phyloP scores from a whole-genome alignment of 2,888 invertebrate species.

The Charanyca ferruginea region DNA sequence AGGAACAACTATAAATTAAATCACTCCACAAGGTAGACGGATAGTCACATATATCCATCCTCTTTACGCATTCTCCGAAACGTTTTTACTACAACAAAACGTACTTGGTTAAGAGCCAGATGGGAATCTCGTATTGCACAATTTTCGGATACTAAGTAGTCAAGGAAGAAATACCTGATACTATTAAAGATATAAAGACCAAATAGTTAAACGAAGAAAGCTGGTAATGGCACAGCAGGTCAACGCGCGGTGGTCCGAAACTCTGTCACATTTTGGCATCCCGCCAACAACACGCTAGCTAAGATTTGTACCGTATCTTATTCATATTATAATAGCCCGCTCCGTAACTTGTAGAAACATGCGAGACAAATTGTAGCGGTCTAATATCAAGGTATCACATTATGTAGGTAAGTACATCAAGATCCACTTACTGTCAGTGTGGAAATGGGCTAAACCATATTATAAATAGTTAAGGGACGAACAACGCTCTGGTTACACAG shows the following conservation, averaged over 20 bases:
- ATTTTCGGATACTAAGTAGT: slow-evolving; percentile 4
- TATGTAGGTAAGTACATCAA: slow-evolving; percentile 74
- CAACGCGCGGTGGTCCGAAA: slow-evolving; percentile 50
- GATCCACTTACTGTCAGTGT: slow-evolving; percentile 79
- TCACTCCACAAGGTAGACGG: neutral
- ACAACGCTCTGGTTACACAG: slow-evolving; percentile 80
- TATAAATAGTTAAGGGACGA: slow-evolving; percentile 83
- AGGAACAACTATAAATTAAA: neutral
- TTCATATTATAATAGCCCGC: slow-evolving; percentile 56
- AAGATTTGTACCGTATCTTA: slow-evolving; percentile 54
- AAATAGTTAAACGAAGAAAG: slow-evolving; percentile 45
- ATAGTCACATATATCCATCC: neutral
- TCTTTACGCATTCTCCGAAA: neutral
- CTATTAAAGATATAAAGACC: slow-evolving; percentile 38
- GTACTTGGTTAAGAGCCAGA: neutral
- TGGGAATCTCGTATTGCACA: neutral
- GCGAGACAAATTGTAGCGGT: slow-evolving; percentile 53
- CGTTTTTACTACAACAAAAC: neutral
- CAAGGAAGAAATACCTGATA: slow-evolving; percentile 24
- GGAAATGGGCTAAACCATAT: slow-evolving; percentile 78
- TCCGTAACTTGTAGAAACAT: slow-evolving; percentile 50
- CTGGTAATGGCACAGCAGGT: slow-evolving; percentile 56
- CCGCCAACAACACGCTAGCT: slow-evolving; percentile 47
- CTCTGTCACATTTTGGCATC: slow-evolving; percentile 52
- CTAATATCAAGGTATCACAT: slow-evolving; percentile 65